A percentile compares a stretch with the other conserved stretches of the same genome.
Conservation (phyloP, 37 sponge, comb jelly and placozoan species). For the Diacarnus erythraeanus region DNA sequence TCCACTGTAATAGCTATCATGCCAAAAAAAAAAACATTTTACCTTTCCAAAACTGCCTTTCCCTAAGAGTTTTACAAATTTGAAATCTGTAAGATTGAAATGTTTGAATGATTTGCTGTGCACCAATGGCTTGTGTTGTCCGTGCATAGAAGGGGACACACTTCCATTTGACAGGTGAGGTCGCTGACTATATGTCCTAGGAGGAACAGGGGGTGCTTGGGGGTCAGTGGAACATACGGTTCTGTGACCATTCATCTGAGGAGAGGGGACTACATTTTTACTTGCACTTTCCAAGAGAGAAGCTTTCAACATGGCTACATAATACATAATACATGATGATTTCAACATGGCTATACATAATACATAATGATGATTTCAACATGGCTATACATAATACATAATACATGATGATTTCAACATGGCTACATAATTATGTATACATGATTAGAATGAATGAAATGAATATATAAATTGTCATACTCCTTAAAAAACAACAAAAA, state of each 20-base stretch:
- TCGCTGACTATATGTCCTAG: conserved; percentile 36
- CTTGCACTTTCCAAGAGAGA: conserved; percentile 5
- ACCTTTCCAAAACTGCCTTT: conserved; percentile 99
- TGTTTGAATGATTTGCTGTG: conserved; percentile 8
- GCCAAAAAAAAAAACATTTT: too few species aligned
- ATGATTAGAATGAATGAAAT: too few species aligned
- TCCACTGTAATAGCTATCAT: too few species aligned
- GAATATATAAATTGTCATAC: too few species aligned
- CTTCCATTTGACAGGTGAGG: conserved; percentile 16
- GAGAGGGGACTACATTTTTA: background rate
- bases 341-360: too few species aligned
- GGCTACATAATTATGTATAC: too few species aligned
- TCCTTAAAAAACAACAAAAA: too few species aligned
- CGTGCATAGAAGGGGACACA: background rate
- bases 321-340: too few species aligned
- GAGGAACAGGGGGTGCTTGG: conserved; percentile 29
- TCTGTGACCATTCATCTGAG: conserved; percentile 11
- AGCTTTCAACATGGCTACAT: conserved; percentile 15
- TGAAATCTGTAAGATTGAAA: conserved; percentile 65
- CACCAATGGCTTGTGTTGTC: background rate
- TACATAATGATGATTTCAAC: too few species aligned
- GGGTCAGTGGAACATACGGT: background rate
- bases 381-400: too few species aligned
- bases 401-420: too few species aligned
- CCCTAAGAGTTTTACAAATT: conserved; percentile 89